These are phyloP conservation scores for Coelopa pilipes DNA, from an alignment of 2,888 invertebrate genomes.

Conservation along the genomic window DNA sequence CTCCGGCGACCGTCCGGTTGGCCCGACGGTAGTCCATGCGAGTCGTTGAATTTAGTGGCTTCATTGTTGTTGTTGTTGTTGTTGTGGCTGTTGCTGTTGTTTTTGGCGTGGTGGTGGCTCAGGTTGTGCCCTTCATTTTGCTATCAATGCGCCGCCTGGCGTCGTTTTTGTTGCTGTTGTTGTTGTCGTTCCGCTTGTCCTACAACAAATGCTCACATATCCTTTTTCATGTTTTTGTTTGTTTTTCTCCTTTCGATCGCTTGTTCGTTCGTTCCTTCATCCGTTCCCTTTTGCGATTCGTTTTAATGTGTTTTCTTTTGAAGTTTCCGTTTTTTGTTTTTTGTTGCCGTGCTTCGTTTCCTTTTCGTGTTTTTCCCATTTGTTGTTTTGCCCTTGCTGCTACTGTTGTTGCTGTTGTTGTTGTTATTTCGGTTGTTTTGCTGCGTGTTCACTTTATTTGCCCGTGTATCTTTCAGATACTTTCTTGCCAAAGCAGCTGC, in stretches of 20 bases:
- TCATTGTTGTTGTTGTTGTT: slow-evolving; percentile 12
- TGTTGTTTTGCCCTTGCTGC: no score
- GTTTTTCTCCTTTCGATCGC: no score
- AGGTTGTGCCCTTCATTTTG: no score
- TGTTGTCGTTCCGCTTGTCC: neutral
- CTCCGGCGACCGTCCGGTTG: slow-evolving; percentile 5
- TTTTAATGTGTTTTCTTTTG: slow-evolving; percentile 22
- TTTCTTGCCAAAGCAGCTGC: slow-evolving; percentile 23
- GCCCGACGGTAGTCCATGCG: neutral
- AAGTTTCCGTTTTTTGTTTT: slow-evolving; percentile 4
- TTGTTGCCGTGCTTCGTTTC: neutral
- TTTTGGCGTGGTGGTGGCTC: neutral
- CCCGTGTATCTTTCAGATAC: slow-evolving; percentile 13
- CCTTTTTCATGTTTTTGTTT: slow-evolving; percentile 17
- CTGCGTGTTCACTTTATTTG: neutral
- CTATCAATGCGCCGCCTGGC: neutral
- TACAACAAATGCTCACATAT: slow-evolving; percentile 30
- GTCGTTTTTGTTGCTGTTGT: neutral
- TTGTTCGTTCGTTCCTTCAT: no score
- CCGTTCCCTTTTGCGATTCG: neutral
- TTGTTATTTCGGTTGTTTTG: neutral
- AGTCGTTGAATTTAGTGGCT: slow-evolving; percentile 15
- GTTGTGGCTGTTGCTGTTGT: neutral
- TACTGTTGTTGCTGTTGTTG: slow-evolving; percentile 11
- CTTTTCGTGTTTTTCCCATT: slow-evolving; percentile 15